Evolutionary conservation across 2,888 invertebrate genomes (phyloP).

Genomic region (Metalampra italica): DNA sequence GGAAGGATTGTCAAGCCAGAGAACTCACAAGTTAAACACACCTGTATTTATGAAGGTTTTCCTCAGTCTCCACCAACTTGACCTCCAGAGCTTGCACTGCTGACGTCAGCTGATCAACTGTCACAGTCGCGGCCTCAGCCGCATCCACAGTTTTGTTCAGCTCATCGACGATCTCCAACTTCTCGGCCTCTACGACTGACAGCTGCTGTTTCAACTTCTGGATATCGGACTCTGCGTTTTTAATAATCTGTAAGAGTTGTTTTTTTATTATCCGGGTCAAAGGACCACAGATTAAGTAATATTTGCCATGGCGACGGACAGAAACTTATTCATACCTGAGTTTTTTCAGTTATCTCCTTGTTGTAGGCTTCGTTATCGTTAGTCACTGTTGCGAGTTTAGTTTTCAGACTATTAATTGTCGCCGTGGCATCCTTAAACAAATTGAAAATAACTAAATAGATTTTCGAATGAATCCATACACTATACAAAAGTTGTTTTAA

Average conservation of each 20-base stretch:
- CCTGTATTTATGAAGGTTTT: slow-evolving; percentile 16
- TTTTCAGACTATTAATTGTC: slow-evolving; percentile 15
- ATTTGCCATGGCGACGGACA: too few species aligned
- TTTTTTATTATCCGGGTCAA: not conserved
- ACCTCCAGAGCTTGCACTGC: slow-evolving; percentile 11
- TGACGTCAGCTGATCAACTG: slow-evolving; percentile 18
- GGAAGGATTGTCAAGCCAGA: too few species aligned
- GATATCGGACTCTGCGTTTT: slow-evolving; percentile 16
- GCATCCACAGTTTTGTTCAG: slow-evolving; percentile 16
- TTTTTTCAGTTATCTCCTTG: slow-evolving; percentile 15
- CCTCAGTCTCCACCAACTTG: slow-evolving; percentile 18
- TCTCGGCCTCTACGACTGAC: slow-evolving; percentile 17
- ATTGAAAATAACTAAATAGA: not conserved
- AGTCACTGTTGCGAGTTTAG: slow-evolving; percentile 12
- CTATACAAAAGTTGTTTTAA: too few species aligned
- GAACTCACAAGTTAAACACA: not conserved
- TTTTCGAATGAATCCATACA: too few species aligned
- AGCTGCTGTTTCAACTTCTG: slow-evolving; percentile 19
- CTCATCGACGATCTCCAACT: slow-evolving; percentile 13
- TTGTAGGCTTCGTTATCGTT: slow-evolving; percentile 17
- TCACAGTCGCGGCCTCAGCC: slow-evolving; percentile 5
- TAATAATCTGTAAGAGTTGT: slow-evolving; percentile 18
- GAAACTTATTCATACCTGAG: slow-evolving; percentile 19
- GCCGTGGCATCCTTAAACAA: slow-evolving; percentile 17
- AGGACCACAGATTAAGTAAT: not conserved